A percentile compares a stretch with the other conserved stretches of the same genome.
Conservation (phyloP, 1,140 invertebrate species). For the Drosophila equinoxialis region DNA sequence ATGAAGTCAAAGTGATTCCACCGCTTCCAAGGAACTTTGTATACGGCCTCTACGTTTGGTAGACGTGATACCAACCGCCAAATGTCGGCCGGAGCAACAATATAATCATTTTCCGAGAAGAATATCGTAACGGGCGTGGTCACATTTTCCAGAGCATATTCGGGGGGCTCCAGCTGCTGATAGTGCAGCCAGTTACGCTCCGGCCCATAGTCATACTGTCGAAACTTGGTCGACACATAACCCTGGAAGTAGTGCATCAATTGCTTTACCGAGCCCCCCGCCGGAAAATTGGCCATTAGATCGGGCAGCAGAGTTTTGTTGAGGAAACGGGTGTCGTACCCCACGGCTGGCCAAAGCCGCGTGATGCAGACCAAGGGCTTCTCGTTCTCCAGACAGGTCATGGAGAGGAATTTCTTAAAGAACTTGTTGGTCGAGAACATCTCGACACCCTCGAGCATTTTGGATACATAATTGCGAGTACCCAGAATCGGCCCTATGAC, state of each 20-base stretch:
- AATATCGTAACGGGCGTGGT: conserved; percentile 86
- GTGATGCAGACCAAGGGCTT: conserved; percentile 84
- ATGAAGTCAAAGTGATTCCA: conserved; percentile 91
- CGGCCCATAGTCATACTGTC: conserved; percentile 84
- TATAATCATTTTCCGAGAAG: conserved; percentile 86
- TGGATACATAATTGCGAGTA: conserved; percentile 80
- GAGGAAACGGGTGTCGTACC: conserved; percentile 83
- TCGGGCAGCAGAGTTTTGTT: conserved; percentile 83
- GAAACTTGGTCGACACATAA: conserved; percentile 74
- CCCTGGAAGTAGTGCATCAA: conserved; percentile 84
- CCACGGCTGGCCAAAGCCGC: conserved; percentile 85
- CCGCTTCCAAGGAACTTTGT: conserved; percentile 85
- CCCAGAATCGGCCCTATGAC: conserved; percentile 72
- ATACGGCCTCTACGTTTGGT: conserved; percentile 73
- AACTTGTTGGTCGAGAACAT: conserved; percentile 85
- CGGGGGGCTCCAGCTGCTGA: conserved; percentile 83
- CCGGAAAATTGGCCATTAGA: conserved; percentile 84
- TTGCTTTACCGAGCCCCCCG: conserved; percentile 84
- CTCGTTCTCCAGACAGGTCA: conserved; percentile 84
- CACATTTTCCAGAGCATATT: conserved; percentile 86
- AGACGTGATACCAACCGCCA: conserved; percentile 83
- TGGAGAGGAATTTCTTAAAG: conserved; percentile 83
- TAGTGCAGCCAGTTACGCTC: conserved; percentile 84
- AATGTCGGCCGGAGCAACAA: conserved; percentile 86
- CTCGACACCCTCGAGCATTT: conserved; percentile 84